Base-by-base conservation (phyloP, 2,113 vertebrate species). In the Prochilodus magdalenae region DNA sequence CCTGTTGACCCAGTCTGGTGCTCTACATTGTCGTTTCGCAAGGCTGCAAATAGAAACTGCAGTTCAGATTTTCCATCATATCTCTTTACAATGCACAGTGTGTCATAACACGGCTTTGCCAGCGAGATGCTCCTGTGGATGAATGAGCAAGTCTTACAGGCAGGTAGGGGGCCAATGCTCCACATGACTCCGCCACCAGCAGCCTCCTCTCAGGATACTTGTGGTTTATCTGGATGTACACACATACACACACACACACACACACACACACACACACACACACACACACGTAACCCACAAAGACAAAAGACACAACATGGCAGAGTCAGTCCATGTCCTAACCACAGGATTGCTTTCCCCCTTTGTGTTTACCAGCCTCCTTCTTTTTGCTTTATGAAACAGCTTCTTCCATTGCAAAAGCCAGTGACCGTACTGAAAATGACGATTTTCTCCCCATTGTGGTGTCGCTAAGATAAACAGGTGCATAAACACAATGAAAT, bases 201-300 rank as follows among this genome's bases (percentile, higher is more conserved):
- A 99, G 89, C 89, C 98, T 94, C 88, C 98, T 95, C 91, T 99
- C 98, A 81, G 98, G 98, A 89, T 99, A 99, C 92, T 99, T 99
- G 93, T 99, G 98, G 94, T 97, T 99, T 87, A 99, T 99, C 98
- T 99, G 91, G 72, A 86, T 57, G 55, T 1, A 77, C 20, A 60
- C 57, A 59, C 69, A 83, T 53, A 76, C 44, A 83, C 65, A 59
- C 69, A 83, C 59, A 76, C 44, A 83, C 65, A 82, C 16, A 79
- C 75, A 79, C 29, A n/a, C 78, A 84, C 13, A 77, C 70, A 82
- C n/a, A n/a, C n/a, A n/a, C n/a, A n/a, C n/a, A n/a, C n/a, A n/a
- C n/a, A 59, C 69, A 83, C 59, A 76, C 44, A 83, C 65, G 72
- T 70, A 66, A 82, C 16, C 80, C 75, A 79, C 29, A n/a, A 79